These are phyloP conservation scores for Catamblyrhynchus diadema DNA, from an alignment of 2,797 vertebrate genomes.

Conservation along the genomic window DNA sequence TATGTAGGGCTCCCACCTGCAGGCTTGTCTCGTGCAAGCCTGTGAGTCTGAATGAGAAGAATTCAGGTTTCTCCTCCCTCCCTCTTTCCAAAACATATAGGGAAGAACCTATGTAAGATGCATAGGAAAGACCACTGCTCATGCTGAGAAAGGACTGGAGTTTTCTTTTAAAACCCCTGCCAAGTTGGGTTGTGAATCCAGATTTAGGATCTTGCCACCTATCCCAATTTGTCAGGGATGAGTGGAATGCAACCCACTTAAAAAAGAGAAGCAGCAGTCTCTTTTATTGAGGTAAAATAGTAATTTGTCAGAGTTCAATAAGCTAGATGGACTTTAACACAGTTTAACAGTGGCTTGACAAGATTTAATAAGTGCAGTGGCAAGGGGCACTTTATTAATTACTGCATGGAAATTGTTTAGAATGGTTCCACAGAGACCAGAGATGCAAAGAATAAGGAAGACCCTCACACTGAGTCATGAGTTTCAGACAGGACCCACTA, in stretches of 20 bases:
- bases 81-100: not conserved
- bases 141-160: not conserved
- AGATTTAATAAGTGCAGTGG: not conserved
- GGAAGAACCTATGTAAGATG: not conserved
- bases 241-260: not conserved
- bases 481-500: not conserved
- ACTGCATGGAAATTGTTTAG: not conserved
- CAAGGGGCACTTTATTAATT: not conserved
- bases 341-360: not conserved
- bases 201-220: not conserved
- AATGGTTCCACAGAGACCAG: not conserved
- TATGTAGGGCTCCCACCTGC: not conserved
- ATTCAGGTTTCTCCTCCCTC: not conserved
- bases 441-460: not conserved
- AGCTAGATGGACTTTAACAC: not conserved
- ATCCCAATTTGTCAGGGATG: not conserved
- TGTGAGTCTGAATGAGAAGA: not conserved
- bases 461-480: not conserved
- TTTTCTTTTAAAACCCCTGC: not conserved
- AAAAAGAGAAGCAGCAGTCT: not conserved
- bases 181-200: not conserved
- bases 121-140: not conserved
- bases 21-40: not conserved
- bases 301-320: not conserved
- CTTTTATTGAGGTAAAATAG: not conserved